These are phyloP conservation scores for Leptopilina boulardi DNA, from an alignment of 1,140 invertebrate genomes.

Conservation along the genomic window DNA sequence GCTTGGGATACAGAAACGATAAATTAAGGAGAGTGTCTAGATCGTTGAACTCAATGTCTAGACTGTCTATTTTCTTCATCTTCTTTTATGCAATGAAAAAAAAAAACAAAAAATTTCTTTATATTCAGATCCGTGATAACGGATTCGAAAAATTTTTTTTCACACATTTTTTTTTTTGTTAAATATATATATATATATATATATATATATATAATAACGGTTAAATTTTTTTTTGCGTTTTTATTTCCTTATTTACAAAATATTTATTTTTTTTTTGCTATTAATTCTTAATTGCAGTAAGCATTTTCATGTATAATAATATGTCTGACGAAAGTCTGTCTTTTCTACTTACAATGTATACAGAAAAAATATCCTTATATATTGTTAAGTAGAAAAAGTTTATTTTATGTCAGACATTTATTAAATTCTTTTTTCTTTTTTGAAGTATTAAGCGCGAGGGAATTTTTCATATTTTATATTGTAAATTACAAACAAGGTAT, in stretches of 20 bases:
- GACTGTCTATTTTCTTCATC: not conserved
- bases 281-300: too few species aligned
- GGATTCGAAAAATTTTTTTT: not conserved
- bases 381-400: not conserved
- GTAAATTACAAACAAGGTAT: not conserved
- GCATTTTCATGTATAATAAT: too few species aligned
- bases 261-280: too few species aligned
- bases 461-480: not conserved
- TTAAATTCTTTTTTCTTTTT: not conserved
- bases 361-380: too few species aligned
- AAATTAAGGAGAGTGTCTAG: constrained; percentile 1
- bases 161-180: not conserved
- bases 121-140: not conserved
- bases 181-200: too few species aligned
- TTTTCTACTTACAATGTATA: not conserved
- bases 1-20: not conserved
- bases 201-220: too few species aligned
- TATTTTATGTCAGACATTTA: not conserved
- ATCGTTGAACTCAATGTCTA: constrained; percentile 1
- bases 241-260: too few species aligned
- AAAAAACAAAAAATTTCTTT: not conserved
- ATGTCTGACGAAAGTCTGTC: not conserved
- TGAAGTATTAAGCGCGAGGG: not conserved
- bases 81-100: not conserved
- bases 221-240: not conserved